Evolutionary conservation across 2,113 vertebrate species (phyloP), one percentile per base, ranked within the genome.

Genomic region (Brienomyrus longianalis): DNA sequence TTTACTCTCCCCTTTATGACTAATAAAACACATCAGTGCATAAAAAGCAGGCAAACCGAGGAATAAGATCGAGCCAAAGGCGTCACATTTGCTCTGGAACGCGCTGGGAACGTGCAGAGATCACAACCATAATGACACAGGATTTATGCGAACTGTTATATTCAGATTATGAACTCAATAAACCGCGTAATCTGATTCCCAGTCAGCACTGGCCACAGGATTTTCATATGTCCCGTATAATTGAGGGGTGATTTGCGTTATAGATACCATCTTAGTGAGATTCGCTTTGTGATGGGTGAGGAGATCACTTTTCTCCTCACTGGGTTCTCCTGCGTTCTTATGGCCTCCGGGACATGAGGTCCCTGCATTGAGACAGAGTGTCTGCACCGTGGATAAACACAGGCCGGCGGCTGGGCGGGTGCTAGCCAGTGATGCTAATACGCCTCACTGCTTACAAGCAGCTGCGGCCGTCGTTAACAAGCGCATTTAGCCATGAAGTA

Each of bases 401-500:
- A 70, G 27, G 27, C 27, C 10, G 0, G 10, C 3, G 62, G 74
- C 74, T 7, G 74, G 35, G 74, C 3, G 74, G 35, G 74, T 5
- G 31, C 74, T 77, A 17, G 13, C 35, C 91, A 89, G 91, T 85
- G 74, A 23, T 80, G 21, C 91, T 93, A 92, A 93, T 93, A 87
- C 89, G 91, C 66, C 91, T 94, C 91, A 56, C 77, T 91, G 90
- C 15, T 88, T 90, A 95, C 94, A 92, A 92, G 95, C 91, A 90
- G 86, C 92, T 80, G 89, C 35, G 84, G 92, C 92, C 92, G 84
- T 93, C 92, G 92, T 91, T 92, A 92, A 90, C 92, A 90, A 89
- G 91, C 91, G 92, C 94, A 93, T 95, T 94, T 93, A 94, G 91
- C 92, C 91, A 92, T 74, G 91, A 93, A 95, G 93, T 94, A 94